Conservation (phyloP, 2,888 invertebrate species). For the Mesochorus sp. region DNA sequence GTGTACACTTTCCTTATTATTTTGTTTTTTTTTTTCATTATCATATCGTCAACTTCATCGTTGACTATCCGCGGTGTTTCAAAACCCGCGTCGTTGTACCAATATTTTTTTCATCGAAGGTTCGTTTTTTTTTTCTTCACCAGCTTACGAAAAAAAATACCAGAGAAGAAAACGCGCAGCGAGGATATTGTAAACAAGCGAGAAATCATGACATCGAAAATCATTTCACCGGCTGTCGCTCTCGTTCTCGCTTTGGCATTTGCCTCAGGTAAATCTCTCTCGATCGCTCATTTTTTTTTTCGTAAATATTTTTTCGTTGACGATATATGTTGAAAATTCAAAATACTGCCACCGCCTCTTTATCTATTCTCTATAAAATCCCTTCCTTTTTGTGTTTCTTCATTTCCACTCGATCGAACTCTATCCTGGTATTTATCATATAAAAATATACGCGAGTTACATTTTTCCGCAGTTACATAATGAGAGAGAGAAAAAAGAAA, state of each 20-base stretch:
- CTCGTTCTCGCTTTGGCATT: constrained; percentile 65
- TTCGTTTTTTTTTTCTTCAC: not conserved
- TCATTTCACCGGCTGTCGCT: constrained; percentile 61
- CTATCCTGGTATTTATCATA: too few species aligned
- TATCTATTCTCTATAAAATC: too few species aligned
- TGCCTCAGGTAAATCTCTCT: constrained; percentile 70
- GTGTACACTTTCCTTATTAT: too few species aligned
- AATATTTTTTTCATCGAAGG: not conserved
- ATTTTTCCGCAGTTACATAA: too few species aligned
- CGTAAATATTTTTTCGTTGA: not conserved
- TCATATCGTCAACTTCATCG: too few species aligned
- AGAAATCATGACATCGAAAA: constrained; percentile 56
- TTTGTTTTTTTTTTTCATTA: too few species aligned
- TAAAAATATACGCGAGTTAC: constrained; percentile 2
- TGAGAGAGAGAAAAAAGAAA: not conserved
- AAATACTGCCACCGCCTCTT: not conserved
- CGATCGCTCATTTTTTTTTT: constrained; percentile 22
- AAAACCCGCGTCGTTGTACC: too few species aligned
- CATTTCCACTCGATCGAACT: not conserved
- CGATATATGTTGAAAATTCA: not conserved
- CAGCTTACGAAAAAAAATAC: too few species aligned
- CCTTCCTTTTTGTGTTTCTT: not conserved
- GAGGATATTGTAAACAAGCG: constrained; percentile 58
- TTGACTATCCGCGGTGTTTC: too few species aligned
- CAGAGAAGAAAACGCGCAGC: constrained; percentile 9